These are phyloP conservation scores for Cydia amplana DNA, from an alignment of 1,140 invertebrate species.

Conservation along the genomic window DNA sequence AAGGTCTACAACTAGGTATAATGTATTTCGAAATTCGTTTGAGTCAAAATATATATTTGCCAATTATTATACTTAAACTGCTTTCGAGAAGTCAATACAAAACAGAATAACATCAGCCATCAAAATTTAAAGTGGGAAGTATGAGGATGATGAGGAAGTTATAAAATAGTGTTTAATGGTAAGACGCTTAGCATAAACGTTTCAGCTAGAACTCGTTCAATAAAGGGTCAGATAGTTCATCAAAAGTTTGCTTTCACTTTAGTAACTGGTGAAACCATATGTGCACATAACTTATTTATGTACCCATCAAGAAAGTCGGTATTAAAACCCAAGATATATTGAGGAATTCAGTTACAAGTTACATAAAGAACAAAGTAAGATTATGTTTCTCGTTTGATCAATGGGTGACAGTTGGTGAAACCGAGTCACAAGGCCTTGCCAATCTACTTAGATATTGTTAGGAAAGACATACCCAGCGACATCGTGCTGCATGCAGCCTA, in stretches of 20 bases:
- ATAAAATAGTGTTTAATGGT: background rate
- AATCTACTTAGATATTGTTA: slow-evolving; percentile 32
- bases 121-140: background rate
- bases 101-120: background rate
- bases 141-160: background rate
- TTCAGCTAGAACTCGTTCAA: slow-evolving; percentile 2
- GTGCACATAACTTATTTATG: background rate
- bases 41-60: too few relatives aligned
- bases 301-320: background rate
- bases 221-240: background rate
- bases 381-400: slow-evolving; percentile 3
- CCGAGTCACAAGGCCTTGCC: slow-evolving; percentile 18
- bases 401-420: slow-evolving; percentile 18
- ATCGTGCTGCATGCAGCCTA: background rate
- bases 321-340: background rate
- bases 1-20: background rate
- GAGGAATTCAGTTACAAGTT: background rate
- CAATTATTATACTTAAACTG: background rate
- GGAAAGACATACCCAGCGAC: slow-evolving; percentile 17
- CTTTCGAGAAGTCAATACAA: background rate
- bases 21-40: too few relatives aligned
- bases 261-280: background rate
- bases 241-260: slow-evolving; percentile 16
- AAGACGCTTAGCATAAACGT: background rate
- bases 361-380: slow-evolving; percentile 9